A percentile compares a stretch with the other conserved stretches of the same genome.
These are phyloP conservation scores for Brachionus angularis DNA, from an alignment of 1,140 invertebrate genomes.

Conservation along the genomic window DNA sequence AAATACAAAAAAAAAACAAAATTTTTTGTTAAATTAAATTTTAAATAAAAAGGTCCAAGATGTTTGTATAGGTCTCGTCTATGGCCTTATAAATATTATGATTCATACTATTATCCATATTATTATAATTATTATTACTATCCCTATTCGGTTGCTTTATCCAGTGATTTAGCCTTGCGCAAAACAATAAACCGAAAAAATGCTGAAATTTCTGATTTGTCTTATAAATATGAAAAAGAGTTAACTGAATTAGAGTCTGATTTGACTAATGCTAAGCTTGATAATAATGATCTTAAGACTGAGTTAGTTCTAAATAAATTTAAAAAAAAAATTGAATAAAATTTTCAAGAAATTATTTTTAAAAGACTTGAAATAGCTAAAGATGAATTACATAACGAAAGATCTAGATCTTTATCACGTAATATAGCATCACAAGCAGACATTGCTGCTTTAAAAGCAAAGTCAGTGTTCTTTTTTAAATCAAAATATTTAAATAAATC, in stretches of 20 bases:
- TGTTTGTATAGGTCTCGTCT: neutral
- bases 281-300: conserved; percentile 53
- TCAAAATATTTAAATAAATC: neutral
- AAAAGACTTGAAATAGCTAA: conserved; percentile 52
- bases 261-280: conserved; percentile 48
- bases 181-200: neutral
- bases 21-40: conserved; percentile 6
- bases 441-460: conserved; percentile 34
- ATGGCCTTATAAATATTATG: no score
- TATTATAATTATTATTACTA: conserved; percentile 39
- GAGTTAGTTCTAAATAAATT: conserved; percentile 49
- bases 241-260: conserved; percentile 52
- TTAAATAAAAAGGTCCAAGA: conserved; percentile 42
- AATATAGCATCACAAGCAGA: conserved; percentile 27
- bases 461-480: neutral
- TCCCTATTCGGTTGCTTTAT: conserved; percentile 33
- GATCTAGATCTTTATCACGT: conserved; percentile 44
- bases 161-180: conserved; percentile 6
- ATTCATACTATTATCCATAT: conserved; percentile 13
- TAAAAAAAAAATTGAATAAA: neutral
- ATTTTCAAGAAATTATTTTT: conserved; percentile 41
- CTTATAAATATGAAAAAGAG: conserved; percentile 55
- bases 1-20: no score
- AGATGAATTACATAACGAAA: conserved; percentile 51
- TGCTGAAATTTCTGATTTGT: conserved; percentile 50